phyloP scores from a whole-genome alignment of 2,888 invertebrate species.

The Epistrophe eligans region DNA sequence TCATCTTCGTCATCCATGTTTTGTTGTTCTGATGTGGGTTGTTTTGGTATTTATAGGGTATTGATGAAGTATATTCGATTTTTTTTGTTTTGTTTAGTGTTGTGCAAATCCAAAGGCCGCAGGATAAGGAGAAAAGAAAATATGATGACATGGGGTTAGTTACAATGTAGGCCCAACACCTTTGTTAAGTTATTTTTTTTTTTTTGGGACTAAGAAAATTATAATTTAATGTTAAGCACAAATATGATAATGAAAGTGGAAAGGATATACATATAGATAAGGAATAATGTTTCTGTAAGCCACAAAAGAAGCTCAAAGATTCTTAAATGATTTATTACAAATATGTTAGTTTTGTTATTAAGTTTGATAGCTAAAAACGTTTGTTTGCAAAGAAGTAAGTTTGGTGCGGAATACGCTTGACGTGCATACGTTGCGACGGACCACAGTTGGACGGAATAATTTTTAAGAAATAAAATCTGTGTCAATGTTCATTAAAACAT shows the following conservation, averaged over 20 bases:
- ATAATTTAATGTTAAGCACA: conserved; percentile 41
- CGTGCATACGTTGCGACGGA: no score
- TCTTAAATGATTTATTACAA: background rate
- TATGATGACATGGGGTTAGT: conserved; percentile 78
- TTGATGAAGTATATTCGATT: conserved; percentile 25
- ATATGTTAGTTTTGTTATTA: background rate
- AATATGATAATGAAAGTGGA: conserved; percentile 43
- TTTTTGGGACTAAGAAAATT: background rate
- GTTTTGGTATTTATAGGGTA: conserved; percentile 51
- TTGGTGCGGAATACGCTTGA: no score
- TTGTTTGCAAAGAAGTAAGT: conserved; percentile 68
- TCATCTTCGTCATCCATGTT: conserved; percentile 78
- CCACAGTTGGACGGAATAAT: no score
- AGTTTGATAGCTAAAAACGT: conserved; percentile 30
- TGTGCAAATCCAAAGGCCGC: conserved; percentile 59
- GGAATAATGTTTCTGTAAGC: background rate
- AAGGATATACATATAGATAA: background rate
- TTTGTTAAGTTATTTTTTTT: conserved; percentile 44
- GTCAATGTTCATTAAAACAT: no score
- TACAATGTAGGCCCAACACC: conserved; percentile 79
- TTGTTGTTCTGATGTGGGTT: conserved; percentile 71
- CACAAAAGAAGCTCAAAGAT: background rate
- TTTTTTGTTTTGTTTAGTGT: conserved; percentile 45
- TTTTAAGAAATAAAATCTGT: no score
- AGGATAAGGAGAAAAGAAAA: conserved; percentile 77